Evolutionary conservation across 1,140 invertebrate genomes (phyloP), one percentile per base, ranked within the genome.

Genomic region (Cyphomyrmex costatus): DNA sequence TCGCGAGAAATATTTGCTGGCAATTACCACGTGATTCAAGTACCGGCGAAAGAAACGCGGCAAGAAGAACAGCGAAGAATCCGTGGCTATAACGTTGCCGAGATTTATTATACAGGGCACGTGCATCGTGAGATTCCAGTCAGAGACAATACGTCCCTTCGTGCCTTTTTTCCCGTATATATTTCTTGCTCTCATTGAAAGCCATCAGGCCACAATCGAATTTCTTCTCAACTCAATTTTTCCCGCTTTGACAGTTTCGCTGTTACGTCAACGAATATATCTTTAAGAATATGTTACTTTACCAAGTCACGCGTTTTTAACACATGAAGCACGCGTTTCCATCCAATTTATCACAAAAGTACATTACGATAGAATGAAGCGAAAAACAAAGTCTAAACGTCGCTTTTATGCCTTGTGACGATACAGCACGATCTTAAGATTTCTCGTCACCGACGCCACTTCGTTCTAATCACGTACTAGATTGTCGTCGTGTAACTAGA

Each of bases 41-140:
- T 60, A 53, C 78, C 78, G 49, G 36, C 61, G 78, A 89, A 80
- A 87, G 82, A 87, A 85, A 58, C 49, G 77, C 70, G 36, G 79
- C 79, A 90, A 87, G 61, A 89, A 87, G 77, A 82, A 83, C 58
- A 58, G 36, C 68, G 42, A 79, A 71, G 80, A 90, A 89, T 90
- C 60, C 78, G 86, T 71, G 86, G 63, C 70, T 77, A 79, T 89
- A 87, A 90, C 89, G 68, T 84, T 80, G 66, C 51, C 88, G 36
- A 80, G 88, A 89, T 89, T 84, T 89, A 89, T 90, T 84, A 77
- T 89, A 78, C 88, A 36, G 74, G 61, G 60, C 51, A 66, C 78
- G 60, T 53, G 42, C 65, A 87, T 79, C 77, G 79, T 63, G 79
- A 85, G 85, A 86, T 78, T 84, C 84, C 77, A 71, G 51, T 76